Percentiles rank a stretch among this genome's conserved stretches.
Evolutionary conservation across 2,888 invertebrate species (phyloP).

Genomic region (Cephus pulcher): DNA sequence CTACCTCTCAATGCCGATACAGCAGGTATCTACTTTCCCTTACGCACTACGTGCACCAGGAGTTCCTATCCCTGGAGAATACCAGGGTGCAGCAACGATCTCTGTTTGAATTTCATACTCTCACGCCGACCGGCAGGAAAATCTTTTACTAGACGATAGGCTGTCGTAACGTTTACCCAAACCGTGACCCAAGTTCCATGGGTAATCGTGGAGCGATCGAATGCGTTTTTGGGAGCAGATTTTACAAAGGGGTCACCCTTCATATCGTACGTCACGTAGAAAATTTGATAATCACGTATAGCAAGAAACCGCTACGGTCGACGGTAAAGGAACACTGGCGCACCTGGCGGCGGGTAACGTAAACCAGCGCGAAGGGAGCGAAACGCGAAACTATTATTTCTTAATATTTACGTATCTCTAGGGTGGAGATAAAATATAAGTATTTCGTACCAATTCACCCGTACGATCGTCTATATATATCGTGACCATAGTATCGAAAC

Average conservation of each 20-base stretch:
- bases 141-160: neutral
- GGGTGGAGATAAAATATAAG: neutral
- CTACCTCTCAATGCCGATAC: neutral
- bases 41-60: neutral
- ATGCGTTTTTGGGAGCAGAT: neutral
- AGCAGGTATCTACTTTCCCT: neutral
- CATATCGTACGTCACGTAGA: neutral
- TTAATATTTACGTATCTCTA: no score
- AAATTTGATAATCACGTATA: neutral
- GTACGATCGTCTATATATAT: neutral
- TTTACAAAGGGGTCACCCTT: neutral
- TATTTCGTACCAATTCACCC: neutral
- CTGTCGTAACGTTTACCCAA: neutral
- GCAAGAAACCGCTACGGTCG: no score
- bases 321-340: neutral
- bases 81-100: neutral
- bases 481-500: slow-evolving; percentile 6
- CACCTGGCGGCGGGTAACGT: neutral
- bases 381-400: no score
- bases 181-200: neutral
- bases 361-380: no score
- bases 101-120: neutral
- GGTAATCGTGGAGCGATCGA: neutral
- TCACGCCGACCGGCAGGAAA: neutral
- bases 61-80: neutral